A percentile compares a stretch with the other conserved stretches of the same genome.
These are phyloP conservation scores for Pogonomyrmex barbatus DNA, from an alignment of 1,140 invertebrate genomes.

Conservation along the genomic window DNA sequence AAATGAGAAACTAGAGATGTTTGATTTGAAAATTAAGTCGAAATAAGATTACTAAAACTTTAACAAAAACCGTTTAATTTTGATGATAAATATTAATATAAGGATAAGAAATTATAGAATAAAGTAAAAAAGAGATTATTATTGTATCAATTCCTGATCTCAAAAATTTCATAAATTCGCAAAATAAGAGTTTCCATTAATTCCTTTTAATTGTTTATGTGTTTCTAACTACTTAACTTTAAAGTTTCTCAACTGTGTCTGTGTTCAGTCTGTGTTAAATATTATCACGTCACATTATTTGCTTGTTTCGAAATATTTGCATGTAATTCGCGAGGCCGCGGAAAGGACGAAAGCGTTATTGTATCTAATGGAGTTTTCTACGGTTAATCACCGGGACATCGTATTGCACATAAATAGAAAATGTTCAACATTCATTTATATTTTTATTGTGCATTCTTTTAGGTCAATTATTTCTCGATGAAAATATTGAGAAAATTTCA, in stretches of 20 bases:
- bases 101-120: not conserved
- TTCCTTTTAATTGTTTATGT: constrained; percentile 5
- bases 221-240: not conserved
- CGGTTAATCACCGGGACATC: not conserved
- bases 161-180: not conserved
- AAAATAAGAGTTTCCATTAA: constrained; percentile 3
- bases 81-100: not conserved
- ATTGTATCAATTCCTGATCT: not conserved
- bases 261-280: not conserved
- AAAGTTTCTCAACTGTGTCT: not conserved
- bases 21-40: not conserved
- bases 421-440: not conserved
- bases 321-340: not conserved
- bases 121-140: not conserved
- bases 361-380: constrained; percentile 21
- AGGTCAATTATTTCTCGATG: not conserved
- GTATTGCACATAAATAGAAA: not conserved
- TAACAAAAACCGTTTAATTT: not conserved
- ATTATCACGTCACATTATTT: not conserved
- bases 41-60: not conserved
- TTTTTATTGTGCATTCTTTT: not conserved
- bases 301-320: not conserved
- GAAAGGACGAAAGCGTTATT: not conserved
- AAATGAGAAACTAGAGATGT: not conserved
- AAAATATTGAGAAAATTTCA: not conserved